phyloP scores from a whole-genome alignment of 2,888 invertebrate genomes.

The Erebia aethiops region DNA sequence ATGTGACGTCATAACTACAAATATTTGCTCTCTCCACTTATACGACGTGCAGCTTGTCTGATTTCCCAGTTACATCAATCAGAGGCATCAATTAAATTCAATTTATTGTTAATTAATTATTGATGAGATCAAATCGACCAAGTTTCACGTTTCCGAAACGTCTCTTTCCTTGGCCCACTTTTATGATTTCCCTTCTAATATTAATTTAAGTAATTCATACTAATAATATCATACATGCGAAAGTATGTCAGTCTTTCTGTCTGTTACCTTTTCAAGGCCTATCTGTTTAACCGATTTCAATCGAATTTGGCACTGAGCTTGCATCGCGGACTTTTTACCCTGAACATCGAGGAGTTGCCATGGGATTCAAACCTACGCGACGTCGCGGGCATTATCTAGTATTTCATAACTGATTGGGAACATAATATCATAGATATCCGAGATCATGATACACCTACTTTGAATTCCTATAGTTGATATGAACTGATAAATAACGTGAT shows the following conservation, averaged over 20 bases:
- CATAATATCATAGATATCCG: not conserved
- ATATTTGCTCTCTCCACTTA: slow-evolving; percentile 34
- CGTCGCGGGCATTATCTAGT: too few relatives aligned
- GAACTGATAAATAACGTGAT: not conserved
- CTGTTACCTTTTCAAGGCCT: too few relatives aligned
- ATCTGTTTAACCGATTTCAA: too few relatives aligned
- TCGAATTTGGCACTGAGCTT: too few relatives aligned
- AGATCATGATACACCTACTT: not conserved
- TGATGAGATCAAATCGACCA: not conserved
- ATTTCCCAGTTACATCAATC: slow-evolving; percentile 25
- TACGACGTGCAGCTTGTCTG: slow-evolving; percentile 17
- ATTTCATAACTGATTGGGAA: not conserved
- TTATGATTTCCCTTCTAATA: not conserved
- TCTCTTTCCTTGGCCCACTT: slow-evolving; percentile 4
- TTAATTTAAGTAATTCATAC: too few relatives aligned
- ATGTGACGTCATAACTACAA: slow-evolving; percentile 21
- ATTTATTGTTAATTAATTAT: slow-evolving; percentile 4
- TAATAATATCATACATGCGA: too few relatives aligned
- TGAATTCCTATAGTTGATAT: not conserved
- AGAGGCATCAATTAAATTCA: not conserved
- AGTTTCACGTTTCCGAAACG: not conserved
- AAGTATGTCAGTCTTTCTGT: too few relatives aligned
- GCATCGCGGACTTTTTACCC: too few relatives aligned
- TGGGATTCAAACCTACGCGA: too few relatives aligned
- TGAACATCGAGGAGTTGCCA: too few relatives aligned